Evolutionary conservation across 2,888 invertebrate genomes (phyloP).

Genomic region (Ditula angustiorana): DNA sequence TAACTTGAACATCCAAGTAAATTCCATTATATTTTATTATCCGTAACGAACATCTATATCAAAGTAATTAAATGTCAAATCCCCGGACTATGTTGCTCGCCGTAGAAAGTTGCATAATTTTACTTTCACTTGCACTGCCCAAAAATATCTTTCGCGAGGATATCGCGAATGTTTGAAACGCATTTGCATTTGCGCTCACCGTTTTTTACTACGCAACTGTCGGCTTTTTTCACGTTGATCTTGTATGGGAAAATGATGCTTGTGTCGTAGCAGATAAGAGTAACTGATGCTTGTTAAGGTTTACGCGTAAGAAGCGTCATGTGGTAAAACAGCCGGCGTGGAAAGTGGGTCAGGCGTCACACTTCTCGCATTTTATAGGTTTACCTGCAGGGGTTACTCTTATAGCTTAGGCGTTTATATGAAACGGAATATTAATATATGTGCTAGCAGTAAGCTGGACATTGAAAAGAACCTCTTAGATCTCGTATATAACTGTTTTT

Average conservation of each 20-base stretch:
- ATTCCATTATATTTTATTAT: slow-evolving; percentile 20
- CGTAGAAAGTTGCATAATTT: slow-evolving; percentile 84
- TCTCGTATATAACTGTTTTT: too few species aligned
- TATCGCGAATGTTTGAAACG: slow-evolving; percentile 72
- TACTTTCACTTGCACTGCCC: slow-evolving; percentile 75
- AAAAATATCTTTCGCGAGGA: slow-evolving; percentile 67
- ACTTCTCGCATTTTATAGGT: slow-evolving; percentile 79
- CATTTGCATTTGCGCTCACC: slow-evolving; percentile 69
- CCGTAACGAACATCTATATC: slow-evolving; percentile 35
- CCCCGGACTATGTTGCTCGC: slow-evolving; percentile 40
- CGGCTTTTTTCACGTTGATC: slow-evolving; percentile 49
- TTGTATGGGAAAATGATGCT: slow-evolving; percentile 57
- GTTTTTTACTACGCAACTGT: slow-evolving; percentile 62
- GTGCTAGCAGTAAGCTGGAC: slow-evolving; percentile 1
- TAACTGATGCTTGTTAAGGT: slow-evolving; percentile 37
- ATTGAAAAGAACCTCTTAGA: too few species aligned
- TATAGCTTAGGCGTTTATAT: slow-evolving; percentile 64
- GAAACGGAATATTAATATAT: slow-evolving; percentile 46
- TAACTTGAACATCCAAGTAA: not conserved
- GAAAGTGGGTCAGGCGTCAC: slow-evolving; percentile 82
- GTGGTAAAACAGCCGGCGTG: slow-evolving; percentile 60
- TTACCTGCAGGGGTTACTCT: slow-evolving; percentile 62
- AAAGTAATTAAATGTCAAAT: slow-evolving; percentile 41
- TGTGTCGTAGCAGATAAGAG: slow-evolving; percentile 59
- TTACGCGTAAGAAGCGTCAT: slow-evolving; percentile 58